Base-by-base conservation (phyloP, 2,797 vertebrate species). In the Rhadinocentrus ornatus region DNA sequence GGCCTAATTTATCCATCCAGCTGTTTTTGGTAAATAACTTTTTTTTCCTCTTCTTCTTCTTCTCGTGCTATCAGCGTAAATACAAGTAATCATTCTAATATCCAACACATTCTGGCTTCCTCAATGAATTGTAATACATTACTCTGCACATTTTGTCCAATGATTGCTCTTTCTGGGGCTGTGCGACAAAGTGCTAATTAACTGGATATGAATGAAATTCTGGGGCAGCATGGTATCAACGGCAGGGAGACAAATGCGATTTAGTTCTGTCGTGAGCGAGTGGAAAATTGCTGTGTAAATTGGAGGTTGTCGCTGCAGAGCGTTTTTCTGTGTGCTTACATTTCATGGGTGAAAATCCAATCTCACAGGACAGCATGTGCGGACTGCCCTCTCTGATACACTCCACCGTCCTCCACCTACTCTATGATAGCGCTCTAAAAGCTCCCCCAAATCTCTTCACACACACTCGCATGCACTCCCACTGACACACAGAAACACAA, bases 271-370 rank as follows among this genome's bases (percentile, higher is more conserved):
- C 70, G 84, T 44, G 80, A 90, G 87, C 77, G 76, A 90, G 88
- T 89, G 91, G 87, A 90, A 93, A 92, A 93, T 91, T 75, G 85
- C 89, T 87, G 92, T 91, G 91, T 91, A 93, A 94, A 94, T 91
- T 91, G 80, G 86, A 89, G 91, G 87, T 86, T 92, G 92, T 91
- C 82, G 87, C 85, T 53, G 91, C 84, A 18, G 86, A 85, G 88
- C 79, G 75, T 77, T 88, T 84, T 79, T 75, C 84, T 85, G 85
- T 89, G 89, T 84, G 85, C 92, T 93, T 89, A 91, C 91, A 93
- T 93, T 94, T 92, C 88, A 92, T 64, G 90, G 89, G 84, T 91
- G 87, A 93, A 90, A 91, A 92, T 93, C 90, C 91, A 91, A 92
- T 93, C 90, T 92, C 72, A 27, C 86, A 77, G 90, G 88, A 86